These are phyloP conservation scores for Halichondria panicea DNA, from an alignment of 37 sponge, comb jelly and placozoan species.

Conservation along the genomic window DNA sequence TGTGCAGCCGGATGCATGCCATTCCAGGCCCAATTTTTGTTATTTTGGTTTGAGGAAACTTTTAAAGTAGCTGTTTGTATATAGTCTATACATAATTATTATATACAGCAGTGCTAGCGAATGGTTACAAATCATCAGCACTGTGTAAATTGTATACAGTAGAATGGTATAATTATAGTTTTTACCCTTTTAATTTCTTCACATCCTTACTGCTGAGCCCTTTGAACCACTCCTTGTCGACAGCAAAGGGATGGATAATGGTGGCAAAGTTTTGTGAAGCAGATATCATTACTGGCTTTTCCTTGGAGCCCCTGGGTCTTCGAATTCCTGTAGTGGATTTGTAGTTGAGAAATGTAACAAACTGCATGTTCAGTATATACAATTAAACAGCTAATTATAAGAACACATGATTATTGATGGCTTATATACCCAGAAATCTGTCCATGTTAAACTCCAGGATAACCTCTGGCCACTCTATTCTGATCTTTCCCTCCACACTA, in stretches of 20 bases:
- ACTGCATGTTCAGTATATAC: neutral
- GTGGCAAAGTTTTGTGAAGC: slow-evolving; percentile 16
- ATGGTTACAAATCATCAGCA: neutral
- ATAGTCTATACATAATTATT: too few relatives aligned
- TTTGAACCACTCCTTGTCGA: slow-evolving; percentile 25
- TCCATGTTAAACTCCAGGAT: slow-evolving; percentile 33
- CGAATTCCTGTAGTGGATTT: neutral
- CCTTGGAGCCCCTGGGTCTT: neutral
- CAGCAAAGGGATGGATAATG: slow-evolving; percentile 30
- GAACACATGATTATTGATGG: neutral
- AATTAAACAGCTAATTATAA: neutral
- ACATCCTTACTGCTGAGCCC: slow-evolving; percentile 16
- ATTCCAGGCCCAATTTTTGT: too few relatives aligned
- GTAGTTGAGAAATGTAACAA: neutral
- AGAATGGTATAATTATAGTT: neutral
- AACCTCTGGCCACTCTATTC: slow-evolving; percentile 34
- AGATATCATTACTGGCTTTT: slow-evolving; percentile 13
- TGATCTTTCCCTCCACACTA: slow-evolving; percentile 17
- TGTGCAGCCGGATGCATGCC: too few relatives aligned
- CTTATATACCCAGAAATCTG: slow-evolving; percentile 16
- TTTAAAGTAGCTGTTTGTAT: too few relatives aligned
- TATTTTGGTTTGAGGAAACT: too few relatives aligned
- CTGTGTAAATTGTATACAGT: neutral
- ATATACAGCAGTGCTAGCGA: too few relatives aligned
- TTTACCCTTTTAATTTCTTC: slow-evolving; percentile 20